Evolutionary conservation across 2,113 vertebrate species (phyloP).

Genomic region (Pseudopodoces humilis): DNA sequence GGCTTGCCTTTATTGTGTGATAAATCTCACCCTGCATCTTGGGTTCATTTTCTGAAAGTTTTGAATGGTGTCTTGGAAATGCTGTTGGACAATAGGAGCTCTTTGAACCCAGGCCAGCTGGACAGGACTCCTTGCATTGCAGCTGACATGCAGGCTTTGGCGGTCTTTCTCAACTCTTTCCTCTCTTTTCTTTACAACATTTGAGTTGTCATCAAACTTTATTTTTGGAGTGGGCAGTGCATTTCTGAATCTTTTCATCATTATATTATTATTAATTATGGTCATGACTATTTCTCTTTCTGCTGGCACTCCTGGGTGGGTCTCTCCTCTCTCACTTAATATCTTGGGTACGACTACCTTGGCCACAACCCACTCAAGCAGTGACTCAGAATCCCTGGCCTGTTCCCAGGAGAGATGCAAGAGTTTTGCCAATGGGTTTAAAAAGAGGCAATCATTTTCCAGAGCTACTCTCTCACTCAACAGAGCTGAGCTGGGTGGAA

Average conservation of each 20-base stretch:
- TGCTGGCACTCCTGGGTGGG: conserved; percentile 55
- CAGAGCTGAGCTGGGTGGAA: conserved; percentile 26
- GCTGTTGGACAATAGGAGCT: conserved; percentile 59
- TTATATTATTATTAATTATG: conserved; percentile 54
- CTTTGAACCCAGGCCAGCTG: conserved; percentile 65
- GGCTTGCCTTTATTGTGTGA: conserved; percentile 50
- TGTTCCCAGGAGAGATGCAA: conserved; percentile 42
- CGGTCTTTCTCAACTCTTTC: conserved; percentile 50
- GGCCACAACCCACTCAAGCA: conserved; percentile 30
- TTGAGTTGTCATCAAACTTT: conserved; percentile 69
- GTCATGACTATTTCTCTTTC: conserved; percentile 40
- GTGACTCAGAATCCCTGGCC: conserved; percentile 69
- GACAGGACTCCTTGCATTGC: conserved; percentile 36
- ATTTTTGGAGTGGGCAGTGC: conserved; percentile 67
- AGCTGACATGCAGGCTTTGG: conserved; percentile 68
- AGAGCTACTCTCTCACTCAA: not conserved
- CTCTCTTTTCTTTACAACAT: conserved; percentile 42
- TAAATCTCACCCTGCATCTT: conserved; percentile 67
- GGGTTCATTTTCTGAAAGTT: conserved; percentile 65
- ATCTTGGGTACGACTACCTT: conserved; percentile 54
- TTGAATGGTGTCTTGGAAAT: conserved; percentile 65
- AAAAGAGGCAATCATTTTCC: conserved; percentile 54
- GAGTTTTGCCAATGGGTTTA: conserved; percentile 51
- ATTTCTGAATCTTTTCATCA: conserved; percentile 49
- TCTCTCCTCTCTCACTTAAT: conserved; percentile 39